Conservation (phyloP, 2,888 invertebrate genomes). For the Leucophenga montana region DNA sequence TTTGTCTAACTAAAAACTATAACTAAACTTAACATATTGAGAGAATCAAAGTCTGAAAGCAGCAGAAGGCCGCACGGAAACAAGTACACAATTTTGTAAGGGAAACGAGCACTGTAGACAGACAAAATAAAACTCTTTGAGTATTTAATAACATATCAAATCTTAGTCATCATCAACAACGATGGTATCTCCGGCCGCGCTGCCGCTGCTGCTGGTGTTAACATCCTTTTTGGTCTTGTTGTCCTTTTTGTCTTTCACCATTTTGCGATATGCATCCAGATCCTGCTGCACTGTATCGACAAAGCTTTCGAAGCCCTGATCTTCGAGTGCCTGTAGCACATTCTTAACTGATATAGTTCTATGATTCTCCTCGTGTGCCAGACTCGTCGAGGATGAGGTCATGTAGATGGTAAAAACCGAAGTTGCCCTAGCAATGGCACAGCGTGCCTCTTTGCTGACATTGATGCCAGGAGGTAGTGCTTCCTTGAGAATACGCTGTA, state of each 20-base stretch:
- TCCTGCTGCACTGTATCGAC: constrained; percentile 83
- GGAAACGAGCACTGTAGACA: too few species aligned
- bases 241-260: constrained; percentile 65
- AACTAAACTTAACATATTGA: too few species aligned
- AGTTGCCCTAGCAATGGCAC: constrained; percentile 90
- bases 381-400: constrained; percentile 85
- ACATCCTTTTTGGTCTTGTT: constrained; percentile 57
- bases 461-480: constrained; percentile 82
- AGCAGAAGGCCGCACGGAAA: too few species aligned
- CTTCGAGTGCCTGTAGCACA: constrained; percentile 88
- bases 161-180: neutral
- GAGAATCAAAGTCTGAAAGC: too few species aligned
- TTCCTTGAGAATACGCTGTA: constrained; percentile 90
- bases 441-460: constrained; percentile 90
- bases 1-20: too few species aligned
- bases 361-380: constrained; percentile 85
- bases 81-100: too few species aligned
- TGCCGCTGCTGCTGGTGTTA: neutral
- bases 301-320: constrained; percentile 92
- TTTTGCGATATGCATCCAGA: constrained; percentile 76
- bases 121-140: too few species aligned
- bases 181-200: neutral
- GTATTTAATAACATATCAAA: too few species aligned
- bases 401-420: constrained; percentile 95
- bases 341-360: constrained; percentile 91